Conservation (phyloP, 2,888 invertebrate genomes). For the Hybos culiciformis region DNA sequence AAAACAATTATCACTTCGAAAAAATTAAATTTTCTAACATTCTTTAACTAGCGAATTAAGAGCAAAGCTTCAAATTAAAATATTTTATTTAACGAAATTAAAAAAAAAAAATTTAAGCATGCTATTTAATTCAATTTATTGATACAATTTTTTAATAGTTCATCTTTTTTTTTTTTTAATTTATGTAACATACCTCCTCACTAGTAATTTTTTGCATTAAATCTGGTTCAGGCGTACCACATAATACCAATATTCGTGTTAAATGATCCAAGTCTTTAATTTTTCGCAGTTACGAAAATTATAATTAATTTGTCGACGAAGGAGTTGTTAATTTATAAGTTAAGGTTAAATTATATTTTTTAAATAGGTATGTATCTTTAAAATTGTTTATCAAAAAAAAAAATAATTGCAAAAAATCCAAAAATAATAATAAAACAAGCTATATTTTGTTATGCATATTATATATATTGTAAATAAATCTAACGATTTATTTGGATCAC, state of each 20-base stretch:
- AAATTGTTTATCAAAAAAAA: too few species aligned
- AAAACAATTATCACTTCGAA: not conserved
- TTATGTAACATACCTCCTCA: constrained; percentile 55
- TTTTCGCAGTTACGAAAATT: not conserved
- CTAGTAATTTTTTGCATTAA: constrained; percentile 75
- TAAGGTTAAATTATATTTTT: too few species aligned
- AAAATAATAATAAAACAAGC: too few species aligned
- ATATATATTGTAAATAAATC: too few species aligned
- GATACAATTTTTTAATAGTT: not conserved
- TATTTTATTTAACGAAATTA: constrained; percentile 4
- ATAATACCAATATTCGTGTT: constrained; percentile 73
- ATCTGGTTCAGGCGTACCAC: constrained; percentile 73
- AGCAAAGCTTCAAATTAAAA: constrained; percentile 8
- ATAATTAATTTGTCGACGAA: too few species aligned
- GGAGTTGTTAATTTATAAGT: too few species aligned
- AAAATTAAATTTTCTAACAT: not conserved
- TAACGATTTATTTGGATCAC: too few species aligned
- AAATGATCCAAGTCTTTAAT: constrained; percentile 76
- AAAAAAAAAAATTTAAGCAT: not conserved
- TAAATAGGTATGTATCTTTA: too few species aligned
- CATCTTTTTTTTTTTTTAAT: constrained; percentile 12
- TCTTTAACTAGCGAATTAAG: not conserved
- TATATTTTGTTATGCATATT: too few species aligned
- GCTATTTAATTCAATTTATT: not conserved
- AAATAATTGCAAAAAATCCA: too few species aligned